A percentile compares a stretch with the other conserved stretches of the same genome.
These are phyloP conservation scores for Eurystomus glaucurus DNA, from an alignment of 2,797 vertebrate species.

Conservation along the genomic window DNA sequence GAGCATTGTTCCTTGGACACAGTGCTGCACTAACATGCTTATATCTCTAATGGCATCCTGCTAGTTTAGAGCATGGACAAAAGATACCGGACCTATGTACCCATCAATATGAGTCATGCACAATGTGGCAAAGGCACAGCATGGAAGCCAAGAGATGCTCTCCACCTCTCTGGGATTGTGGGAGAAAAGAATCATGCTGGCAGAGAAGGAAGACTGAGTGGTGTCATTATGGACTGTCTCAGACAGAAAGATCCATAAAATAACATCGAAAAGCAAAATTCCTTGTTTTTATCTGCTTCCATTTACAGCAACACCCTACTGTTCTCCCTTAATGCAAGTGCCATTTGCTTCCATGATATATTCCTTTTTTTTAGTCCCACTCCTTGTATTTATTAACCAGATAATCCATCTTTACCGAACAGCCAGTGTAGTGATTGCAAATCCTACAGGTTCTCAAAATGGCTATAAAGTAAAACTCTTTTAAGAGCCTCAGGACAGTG, in stretches of 20 bases:
- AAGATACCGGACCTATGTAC: neutral
- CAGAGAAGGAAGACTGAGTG: neutral
- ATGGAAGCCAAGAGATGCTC: neutral
- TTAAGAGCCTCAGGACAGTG: constrained; percentile 74
- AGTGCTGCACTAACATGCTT: neutral
- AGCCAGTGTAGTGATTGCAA: constrained; percentile 55
- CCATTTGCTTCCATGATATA: constrained; percentile 53
- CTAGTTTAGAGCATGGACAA: neutral
- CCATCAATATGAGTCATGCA: neutral
- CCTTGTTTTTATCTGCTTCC: neutral
- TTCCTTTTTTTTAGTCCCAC: constrained; percentile 36
- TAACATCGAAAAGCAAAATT: neutral
- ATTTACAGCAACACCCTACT: constrained; percentile 1
- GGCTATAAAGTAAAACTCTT: constrained; percentile 78
- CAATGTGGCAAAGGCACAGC: neutral
- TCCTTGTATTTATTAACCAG: constrained; percentile 75
- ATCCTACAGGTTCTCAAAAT: constrained; percentile 68
- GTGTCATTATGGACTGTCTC: neutral
- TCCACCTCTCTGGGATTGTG: neutral
- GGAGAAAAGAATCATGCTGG: neutral
- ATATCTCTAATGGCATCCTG: neutral
- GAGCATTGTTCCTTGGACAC: neutral
- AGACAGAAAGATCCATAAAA: neutral
- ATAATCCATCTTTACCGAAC: constrained; percentile 71
- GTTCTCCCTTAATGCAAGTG: constrained; percentile 41